Base-by-base conservation (phyloP, 2,113 vertebrate genomes). In the Formicarius rufipectus region DNA sequence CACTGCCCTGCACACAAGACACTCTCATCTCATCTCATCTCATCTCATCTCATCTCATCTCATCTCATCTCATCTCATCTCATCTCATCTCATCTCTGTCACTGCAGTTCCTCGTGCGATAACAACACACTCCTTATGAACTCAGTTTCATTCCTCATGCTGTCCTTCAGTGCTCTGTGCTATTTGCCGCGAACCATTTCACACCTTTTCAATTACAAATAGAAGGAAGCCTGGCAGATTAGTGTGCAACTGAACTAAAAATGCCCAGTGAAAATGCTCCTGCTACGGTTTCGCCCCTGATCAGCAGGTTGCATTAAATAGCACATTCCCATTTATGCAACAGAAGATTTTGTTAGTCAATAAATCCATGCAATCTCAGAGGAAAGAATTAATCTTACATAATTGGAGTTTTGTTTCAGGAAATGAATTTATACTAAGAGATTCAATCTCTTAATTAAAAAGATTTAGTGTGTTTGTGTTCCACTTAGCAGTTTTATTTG, bases 371-470 rank as follows among this genome's bases (percentile, higher is more conserved):
- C 77, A 93, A 79, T 87, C 94, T 71, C 69, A 80, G 49, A 84
- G 66, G 90, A 94, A 93, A 95, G 64, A 94, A 87, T 89, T 95
- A 89, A 91, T 76, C 84, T 89, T 77, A 84, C 50, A 55, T 87
- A 95, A 95, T 69, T 86, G 83, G 62, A 84, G 69, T 68, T 90
- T 95, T 90, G 77, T 92, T 95, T 89, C 95, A 96, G 94, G 88
- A 94, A 95, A 96, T 85, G 14, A 93, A 92, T 88, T 95, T 93
- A 90, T 78, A 59, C 76, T 78, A 90, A 93, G 91, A 93, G 89
- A 89, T 88, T 84, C 89, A 94, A 53, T 71, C 87, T 87, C 84
- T 81, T 92, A 90, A 95, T 89, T 96, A 66, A 89, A 88, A 93
- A 93, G 86, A 76, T 87, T 84, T 93, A 76, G 71, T 73, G 68